Percentiles rank a stretch among this genome's conserved stretches.
These are phyloP conservation scores for Listronotus oregonensis DNA, from an alignment of 1,140 invertebrate genomes.

Conservation along the genomic window DNA sequence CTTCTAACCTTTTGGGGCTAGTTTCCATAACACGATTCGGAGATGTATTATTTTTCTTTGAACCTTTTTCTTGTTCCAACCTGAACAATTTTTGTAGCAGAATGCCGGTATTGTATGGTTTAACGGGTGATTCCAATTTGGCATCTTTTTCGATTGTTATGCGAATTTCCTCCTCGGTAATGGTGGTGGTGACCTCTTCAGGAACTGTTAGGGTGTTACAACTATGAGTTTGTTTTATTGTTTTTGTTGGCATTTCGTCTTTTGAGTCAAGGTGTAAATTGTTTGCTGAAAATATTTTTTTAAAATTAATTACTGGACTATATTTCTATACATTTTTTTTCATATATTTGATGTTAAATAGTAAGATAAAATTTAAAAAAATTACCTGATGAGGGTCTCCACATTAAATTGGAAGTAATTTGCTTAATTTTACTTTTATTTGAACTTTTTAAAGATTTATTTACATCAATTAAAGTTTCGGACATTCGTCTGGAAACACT, in stretches of 20 bases:
- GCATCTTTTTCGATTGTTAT: conserved; percentile 28
- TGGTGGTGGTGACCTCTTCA: conserved; percentile 40
- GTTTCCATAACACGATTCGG: conserved; percentile 40
- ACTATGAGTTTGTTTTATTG: conserved; percentile 40
- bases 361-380: too few species aligned
- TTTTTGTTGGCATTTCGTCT: conserved; percentile 31
- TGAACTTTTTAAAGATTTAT: conserved; percentile 48
- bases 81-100: conserved; percentile 63
- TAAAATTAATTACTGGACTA: neutral
- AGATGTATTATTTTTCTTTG: conserved; percentile 47
- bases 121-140: conserved; percentile 53
- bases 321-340: too few species aligned
- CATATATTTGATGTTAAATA: too few species aligned
- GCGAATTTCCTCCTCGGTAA: conserved; percentile 54
- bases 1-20: conserved; percentile 53
- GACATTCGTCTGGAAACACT: conserved; percentile 67
- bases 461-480: conserved; percentile 65
- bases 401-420: conserved; percentile 57
- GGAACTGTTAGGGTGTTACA: conserved; percentile 58
- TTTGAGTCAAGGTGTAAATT: conserved; percentile 44
- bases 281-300: conserved; percentile 31
- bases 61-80: conserved; percentile 33
- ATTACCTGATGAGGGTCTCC: conserved; percentile 49
- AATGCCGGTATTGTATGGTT: conserved; percentile 58
- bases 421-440: conserved; percentile 55